Evolutionary conservation across 2,113 vertebrate species (phyloP), one percentile per base, ranked within the genome.

Genomic region (Xyrauchen texanus): DNA sequence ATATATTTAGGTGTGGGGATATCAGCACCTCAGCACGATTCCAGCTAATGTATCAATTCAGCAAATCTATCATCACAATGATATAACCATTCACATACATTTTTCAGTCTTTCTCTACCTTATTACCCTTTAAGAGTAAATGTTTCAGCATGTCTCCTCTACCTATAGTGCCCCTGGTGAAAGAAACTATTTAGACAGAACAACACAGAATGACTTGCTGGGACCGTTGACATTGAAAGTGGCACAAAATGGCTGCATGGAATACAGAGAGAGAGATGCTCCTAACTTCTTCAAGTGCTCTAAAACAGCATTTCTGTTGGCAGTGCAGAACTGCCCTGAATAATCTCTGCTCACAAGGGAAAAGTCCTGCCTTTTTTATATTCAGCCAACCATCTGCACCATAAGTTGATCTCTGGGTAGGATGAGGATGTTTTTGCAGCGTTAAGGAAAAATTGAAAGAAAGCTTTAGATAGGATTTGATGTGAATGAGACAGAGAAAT

Each of bases 401-500:
- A 81, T 85, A 85, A 83, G 84, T 64, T 85, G 79, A 72, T 83
- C 79, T 66, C 69, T 72, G 82, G 70, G 72, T 72, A 78, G 75
- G 61, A 77, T 79, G 55, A 76, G 78, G 57, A 47, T 76, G 70
- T 69, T 78, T 82, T 81, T 83, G 69, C 67, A 81, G 78, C 62
- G 62, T 67, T 71, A 44, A 58, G 74, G 69, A 84, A 83, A 82
- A 79, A 70, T 73, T 79, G 53, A 83, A 81, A 78, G 74, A 69
- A 60, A 66, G 53, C 52, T 16, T 21, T 9, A 34, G 16, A 34
- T 46, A 51, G 15, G 8, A 57, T 57, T 57, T 57, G 53, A 34
- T 49, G 15, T 12, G 21, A 34, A 34, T 34, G 21, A 34, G 21
- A 68, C 46, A 74, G 45, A 74, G 74, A 64, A 7, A 67, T n/a